phyloP scores from a whole-genome alignment of 2,888 invertebrate genomes.

The Galerucella calmariensis region DNA sequence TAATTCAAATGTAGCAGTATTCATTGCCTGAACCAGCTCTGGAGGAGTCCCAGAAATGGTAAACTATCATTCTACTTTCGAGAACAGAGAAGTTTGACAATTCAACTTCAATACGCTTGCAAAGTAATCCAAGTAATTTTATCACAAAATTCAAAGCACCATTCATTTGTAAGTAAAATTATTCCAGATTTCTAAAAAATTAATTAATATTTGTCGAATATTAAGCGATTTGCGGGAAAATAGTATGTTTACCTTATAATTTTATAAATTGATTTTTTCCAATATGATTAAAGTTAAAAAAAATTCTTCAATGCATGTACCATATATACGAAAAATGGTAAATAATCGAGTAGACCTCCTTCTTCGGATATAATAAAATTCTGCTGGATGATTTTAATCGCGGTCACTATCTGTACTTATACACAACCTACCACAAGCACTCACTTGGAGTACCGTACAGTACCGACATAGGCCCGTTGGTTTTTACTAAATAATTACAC shows the following conservation, averaged over 20 bases:
- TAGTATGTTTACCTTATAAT: background rate
- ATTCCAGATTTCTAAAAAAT: too few relatives aligned
- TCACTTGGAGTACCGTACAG: conserved; percentile 24
- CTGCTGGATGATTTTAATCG: background rate
- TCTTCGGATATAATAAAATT: background rate
- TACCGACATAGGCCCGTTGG: conserved; percentile 29
- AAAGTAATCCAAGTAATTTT: too few relatives aligned
- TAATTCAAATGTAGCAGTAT: too few relatives aligned
- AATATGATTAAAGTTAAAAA: background rate
- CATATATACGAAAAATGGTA: background rate
- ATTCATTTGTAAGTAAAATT: too few relatives aligned
- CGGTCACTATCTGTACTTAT: conserved; percentile 3
- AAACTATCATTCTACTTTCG: too few relatives aligned
- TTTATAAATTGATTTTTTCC: background rate
- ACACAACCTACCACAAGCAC: conserved; percentile 2
- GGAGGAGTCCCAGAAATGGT: too few relatives aligned
- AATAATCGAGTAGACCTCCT: background rate
- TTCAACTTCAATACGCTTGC: too few relatives aligned
- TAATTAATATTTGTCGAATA: too few relatives aligned
- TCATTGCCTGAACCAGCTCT: too few relatives aligned
- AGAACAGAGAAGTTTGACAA: too few relatives aligned
- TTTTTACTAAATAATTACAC: conserved; percentile 40
- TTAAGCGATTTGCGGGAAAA: too few relatives aligned
- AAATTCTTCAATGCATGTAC: background rate
- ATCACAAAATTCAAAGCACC: too few relatives aligned